These are phyloP conservation scores for Tyrannus savana DNA, from an alignment of 2,113 vertebrate species.

Conservation along the genomic window DNA sequence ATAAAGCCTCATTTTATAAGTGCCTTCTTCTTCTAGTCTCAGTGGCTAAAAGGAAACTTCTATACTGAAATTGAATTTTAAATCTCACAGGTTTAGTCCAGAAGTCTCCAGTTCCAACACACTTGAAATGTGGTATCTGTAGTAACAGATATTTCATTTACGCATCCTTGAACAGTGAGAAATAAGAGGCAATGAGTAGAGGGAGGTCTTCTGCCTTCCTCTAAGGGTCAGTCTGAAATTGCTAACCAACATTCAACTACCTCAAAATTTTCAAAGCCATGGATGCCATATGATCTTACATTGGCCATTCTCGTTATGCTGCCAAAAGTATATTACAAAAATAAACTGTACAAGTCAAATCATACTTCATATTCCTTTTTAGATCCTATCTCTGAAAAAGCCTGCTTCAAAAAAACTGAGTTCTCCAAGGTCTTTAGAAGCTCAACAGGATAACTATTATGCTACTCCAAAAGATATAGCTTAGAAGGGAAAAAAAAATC, in stretches of 20 bases:
- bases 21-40: neutral
- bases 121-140: neutral
- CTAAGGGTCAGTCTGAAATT: neutral
- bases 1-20: neutral
- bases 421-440: neutral
- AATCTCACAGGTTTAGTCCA: neutral
- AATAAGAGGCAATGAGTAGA: neutral
- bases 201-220: neutral
- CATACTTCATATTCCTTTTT: neutral
- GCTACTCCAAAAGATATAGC: neutral
- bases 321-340: neutral
- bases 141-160: neutral
- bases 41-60: neutral
- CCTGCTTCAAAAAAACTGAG: neutral
- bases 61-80: neutral
- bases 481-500: neutral
- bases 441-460: neutral
- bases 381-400: neutral
- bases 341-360: neutral
- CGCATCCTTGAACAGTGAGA: neutral
- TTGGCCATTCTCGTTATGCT: neutral
- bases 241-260: neutral
- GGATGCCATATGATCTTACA: neutral
- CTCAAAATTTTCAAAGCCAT: neutral
- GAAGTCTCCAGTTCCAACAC: neutral